phyloP scores from a whole-genome alignment of 2,113 vertebrate genomes.

The Indri indri region DNA sequence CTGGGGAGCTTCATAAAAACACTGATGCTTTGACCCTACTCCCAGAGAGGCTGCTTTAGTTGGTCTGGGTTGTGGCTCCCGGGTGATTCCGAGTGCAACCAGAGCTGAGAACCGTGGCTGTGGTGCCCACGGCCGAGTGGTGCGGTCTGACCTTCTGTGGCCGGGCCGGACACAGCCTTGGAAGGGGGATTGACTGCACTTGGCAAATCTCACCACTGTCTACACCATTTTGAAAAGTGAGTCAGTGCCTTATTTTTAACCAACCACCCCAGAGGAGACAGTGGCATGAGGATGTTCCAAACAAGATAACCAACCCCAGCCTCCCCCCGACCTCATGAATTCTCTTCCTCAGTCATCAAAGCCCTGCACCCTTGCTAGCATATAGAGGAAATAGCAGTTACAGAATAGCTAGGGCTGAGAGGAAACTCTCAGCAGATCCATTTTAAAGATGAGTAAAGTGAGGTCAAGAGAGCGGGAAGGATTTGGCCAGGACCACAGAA shows the following conservation, averaged over 20 bases:
- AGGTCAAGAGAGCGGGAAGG: background rate
- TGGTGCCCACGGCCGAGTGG: rapidly evolving
- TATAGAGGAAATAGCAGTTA: background rate
- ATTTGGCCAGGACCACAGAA: background rate
- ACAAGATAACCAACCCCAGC: too few species aligned
- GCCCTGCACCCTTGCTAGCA: background rate
- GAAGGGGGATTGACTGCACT: background rate
- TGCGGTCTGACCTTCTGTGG: background rate
- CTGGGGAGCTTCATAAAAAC: background rate
- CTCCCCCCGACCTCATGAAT: too few species aligned
- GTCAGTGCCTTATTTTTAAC: conserved; percentile 56
- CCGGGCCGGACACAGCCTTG: background rate
- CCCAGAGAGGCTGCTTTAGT: background rate
- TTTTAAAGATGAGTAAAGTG: background rate
- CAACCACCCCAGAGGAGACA: background rate
- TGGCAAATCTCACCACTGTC: background rate
- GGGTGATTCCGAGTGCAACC: too few species aligned
- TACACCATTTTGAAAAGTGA: background rate
- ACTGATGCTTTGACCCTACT: background rate
- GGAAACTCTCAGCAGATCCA: background rate
- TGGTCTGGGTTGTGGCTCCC: background rate
- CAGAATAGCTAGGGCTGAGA: background rate
- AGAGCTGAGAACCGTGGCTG: background rate
- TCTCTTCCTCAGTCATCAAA: background rate
- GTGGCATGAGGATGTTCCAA: background rate